Base-by-base conservation (phyloP, 2,888 invertebrate genomes). In the Diadegma fenestrale region DNA sequence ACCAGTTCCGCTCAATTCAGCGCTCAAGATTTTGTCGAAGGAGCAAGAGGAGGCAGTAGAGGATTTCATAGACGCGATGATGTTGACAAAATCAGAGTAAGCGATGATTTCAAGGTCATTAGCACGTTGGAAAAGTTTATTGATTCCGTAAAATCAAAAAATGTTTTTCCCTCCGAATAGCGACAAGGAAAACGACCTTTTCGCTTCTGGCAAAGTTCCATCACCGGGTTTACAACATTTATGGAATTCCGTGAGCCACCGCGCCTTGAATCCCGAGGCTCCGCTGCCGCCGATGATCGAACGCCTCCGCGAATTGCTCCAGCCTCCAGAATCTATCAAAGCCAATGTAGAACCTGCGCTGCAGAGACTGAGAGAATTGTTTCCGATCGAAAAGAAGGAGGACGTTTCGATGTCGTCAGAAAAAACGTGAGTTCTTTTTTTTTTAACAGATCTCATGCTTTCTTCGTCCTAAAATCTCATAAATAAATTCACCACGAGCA, bases 221-320 rank as follows among this genome's bases (percentile, higher is more conserved):
- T 83, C 91, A 75, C 88, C 91, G 64, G 80, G 66, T 0, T 64
- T 84, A n/a, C 93, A 93, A 51, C 88, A 90, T 72, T 61, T 82
- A 0, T 92, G 89, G 89, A 88, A 93, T 82, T 80, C 84, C 19
- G 48, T 93, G 22, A 82, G 90, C 0, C 64, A 88, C 86, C 90
- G 93, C 7, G 91, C 90, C 1, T 45, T 92, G 0, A 82, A 92
- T 87, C 90, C 90, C 6, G 75, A 89, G 2, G 80, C 85, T n/a
- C 85, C 91, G 6, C 66, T 92, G n/a, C 88, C 90, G 45, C 79
- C 87, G 2, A 79, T 90, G 41, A 82, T 89, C 1, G 85, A 88
- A 48, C 82, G 90, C 68, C 68, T 92, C 7, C 85, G 80, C 58
- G 76, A 89, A 17, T 73, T 88, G 61, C 71, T 92, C 5, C 82